Evolutionary conservation across 2,113 vertebrate species (phyloP).

Genomic region (Piprites chloris): DNA sequence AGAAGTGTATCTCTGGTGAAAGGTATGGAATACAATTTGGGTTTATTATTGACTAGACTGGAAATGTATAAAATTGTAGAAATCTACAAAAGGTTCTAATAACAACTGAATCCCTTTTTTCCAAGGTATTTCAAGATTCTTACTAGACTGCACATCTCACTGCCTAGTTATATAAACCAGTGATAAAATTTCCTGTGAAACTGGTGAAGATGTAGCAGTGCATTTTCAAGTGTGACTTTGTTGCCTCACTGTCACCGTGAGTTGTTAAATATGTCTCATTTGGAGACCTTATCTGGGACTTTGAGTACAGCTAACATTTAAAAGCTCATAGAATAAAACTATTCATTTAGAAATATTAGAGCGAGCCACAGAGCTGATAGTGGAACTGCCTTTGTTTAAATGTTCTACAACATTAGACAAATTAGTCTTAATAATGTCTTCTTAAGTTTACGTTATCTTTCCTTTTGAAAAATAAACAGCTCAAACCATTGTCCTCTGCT

Average conservation of each 20-base stretch:
- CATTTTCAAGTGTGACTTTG: background rate
- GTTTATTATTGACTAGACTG: background rate
- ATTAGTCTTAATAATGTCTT: conserved; percentile 13
- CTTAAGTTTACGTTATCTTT: background rate
- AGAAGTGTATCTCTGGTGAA: background rate
- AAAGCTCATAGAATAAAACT: background rate
- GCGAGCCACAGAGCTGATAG: background rate
- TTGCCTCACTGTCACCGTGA: background rate
- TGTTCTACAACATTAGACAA: background rate
- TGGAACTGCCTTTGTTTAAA: background rate
- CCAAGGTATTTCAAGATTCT: background rate
- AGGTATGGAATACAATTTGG: background rate
- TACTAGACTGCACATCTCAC: background rate
- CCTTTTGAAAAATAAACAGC: conserved; percentile 27
- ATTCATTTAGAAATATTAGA: conserved; percentile 2
- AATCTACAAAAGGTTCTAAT: background rate
- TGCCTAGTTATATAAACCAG: background rate
- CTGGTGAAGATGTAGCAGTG: background rate
- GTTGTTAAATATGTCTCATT: background rate
- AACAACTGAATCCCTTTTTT: background rate
- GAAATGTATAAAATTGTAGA: background rate
- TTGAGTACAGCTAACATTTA: background rate
- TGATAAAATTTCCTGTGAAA: background rate
- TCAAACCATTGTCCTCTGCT: conserved; percentile 12
- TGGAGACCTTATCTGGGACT: background rate